Conservation (phyloP, 2,888 invertebrate species). For the Prosapia bicincta region DNA sequence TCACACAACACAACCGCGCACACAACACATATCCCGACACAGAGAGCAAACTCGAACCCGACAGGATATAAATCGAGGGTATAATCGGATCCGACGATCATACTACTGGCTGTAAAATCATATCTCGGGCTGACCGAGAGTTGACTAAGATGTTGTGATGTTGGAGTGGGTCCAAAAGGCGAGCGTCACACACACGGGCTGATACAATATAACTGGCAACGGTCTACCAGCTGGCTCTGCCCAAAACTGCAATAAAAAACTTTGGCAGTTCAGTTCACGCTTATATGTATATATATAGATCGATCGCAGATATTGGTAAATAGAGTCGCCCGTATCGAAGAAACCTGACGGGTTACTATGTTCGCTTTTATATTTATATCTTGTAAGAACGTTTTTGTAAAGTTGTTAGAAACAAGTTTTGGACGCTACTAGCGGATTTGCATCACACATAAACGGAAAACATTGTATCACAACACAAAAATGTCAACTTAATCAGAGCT, state of each 20-base stretch:
- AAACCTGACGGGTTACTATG: no score
- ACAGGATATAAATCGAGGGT: not conserved
- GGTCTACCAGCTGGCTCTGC: not conserved
- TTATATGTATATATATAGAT: not conserved
- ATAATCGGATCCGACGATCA: not conserved
- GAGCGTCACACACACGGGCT: not conserved
- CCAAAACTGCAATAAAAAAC: not conserved
- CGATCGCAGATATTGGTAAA: not conserved
- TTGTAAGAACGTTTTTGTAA: no score
- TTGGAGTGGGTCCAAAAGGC: not conserved
- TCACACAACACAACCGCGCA: not conserved
- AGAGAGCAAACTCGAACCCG: not conserved
- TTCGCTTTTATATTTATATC: no score
- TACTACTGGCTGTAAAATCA: not conserved
- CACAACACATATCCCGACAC: not conserved
- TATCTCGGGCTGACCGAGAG: not conserved
- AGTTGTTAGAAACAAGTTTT: no score
- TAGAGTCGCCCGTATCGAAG: no score
- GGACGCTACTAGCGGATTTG: no score
- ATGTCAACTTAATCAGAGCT: no score
- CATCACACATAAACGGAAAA: no score
- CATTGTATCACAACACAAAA: no score
- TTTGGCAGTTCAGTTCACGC: not conserved
- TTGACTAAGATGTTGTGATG: not conserved
- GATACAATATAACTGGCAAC: not conserved